Percentiles rank a stretch among this genome's conserved stretches.
These are phyloP conservation scores for Tolmerus cingulatus DNA, from an alignment of 2,888 invertebrate species.

Conservation along the genomic window DNA sequence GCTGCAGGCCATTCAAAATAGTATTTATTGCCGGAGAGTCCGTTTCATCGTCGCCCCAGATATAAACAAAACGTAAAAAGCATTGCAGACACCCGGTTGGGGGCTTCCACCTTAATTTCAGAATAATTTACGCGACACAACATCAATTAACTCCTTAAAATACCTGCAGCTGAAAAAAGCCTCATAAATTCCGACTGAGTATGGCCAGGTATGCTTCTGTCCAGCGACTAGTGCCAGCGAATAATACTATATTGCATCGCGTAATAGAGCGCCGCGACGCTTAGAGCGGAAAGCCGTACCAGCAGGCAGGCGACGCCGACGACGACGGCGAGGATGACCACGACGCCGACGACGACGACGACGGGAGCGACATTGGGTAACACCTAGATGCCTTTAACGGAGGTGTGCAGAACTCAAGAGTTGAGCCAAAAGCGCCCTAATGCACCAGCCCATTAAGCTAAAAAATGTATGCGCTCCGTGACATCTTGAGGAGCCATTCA, in stretches of 20 bases:
- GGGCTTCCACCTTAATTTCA: conserved; percentile 59
- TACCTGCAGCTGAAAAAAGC: conserved; percentile 59
- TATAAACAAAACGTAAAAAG: conserved; percentile 46
- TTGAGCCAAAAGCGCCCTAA: conserved; percentile 46
- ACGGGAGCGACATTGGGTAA: conserved; percentile 13
- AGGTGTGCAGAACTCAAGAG: conserved; percentile 7
- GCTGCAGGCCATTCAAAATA: conserved; percentile 56
- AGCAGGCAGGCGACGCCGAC: background rate
- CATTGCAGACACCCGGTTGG: conserved; percentile 43
- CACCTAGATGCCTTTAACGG: conserved; percentile 25
- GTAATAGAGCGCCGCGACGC: background rate
- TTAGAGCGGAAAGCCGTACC: background rate
- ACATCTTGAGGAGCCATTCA: conserved; percentile 42
- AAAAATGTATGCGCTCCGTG: conserved; percentile 44
- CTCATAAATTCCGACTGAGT: conserved; percentile 49
- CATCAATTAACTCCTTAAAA: conserved; percentile 62
- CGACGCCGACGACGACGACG: conserved; percentile 22
- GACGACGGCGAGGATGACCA: background rate
- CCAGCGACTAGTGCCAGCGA: conserved; percentile 29
- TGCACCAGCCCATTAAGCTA: conserved; percentile 46
- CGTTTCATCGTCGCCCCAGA: conserved; percentile 42
- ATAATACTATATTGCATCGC: conserved; percentile 30
- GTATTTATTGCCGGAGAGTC: conserved; percentile 54
- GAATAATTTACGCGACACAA: conserved; percentile 63
- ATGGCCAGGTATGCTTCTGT: conserved; percentile 42